These are phyloP conservation scores for Dermolepida albohirtum DNA, from an alignment of 2,888 invertebrate species.

Conservation along the genomic window DNA sequence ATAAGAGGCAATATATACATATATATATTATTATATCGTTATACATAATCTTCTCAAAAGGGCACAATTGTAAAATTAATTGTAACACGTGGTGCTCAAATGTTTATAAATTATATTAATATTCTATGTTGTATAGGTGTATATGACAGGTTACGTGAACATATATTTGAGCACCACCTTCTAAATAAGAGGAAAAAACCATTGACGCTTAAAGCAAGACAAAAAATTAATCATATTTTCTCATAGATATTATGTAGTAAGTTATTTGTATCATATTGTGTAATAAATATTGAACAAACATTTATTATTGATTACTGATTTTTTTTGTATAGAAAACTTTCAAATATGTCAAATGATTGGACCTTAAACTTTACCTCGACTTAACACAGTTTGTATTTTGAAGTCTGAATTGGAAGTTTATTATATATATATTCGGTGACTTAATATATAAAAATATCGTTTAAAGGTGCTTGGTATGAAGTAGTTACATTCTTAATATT, in stretches of 20 bases:
- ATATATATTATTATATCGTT: slow-evolving; percentile 26
- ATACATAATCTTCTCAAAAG: slow-evolving; percentile 35
- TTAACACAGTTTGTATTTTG: no score
- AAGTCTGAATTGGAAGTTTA: no score
- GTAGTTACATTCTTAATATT: no score
- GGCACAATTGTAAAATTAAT: slow-evolving; percentile 32
- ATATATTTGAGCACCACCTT: slow-evolving; percentile 16
- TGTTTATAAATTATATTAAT: background rate
- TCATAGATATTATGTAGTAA: slow-evolving; percentile 46
- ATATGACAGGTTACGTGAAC: background rate
- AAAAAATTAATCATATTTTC: slow-evolving; percentile 45
- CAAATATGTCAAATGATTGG: no score
- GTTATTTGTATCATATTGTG: slow-evolving; percentile 47
- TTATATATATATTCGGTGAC: no score
- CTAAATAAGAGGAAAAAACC: slow-evolving; percentile 18
- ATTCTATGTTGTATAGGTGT: no score
- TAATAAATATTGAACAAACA: slow-evolving; percentile 41
- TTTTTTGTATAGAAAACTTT: no score
- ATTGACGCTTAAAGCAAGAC: slow-evolving; percentile 38
- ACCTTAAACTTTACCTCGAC: no score
- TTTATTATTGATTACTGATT: no score
- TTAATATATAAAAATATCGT: no score
- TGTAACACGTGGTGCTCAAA: slow-evolving; percentile 20
- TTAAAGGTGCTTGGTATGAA: no score
- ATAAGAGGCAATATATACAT: slow-evolving; percentile 24